Evolutionary conservation across 1,140 invertebrate genomes (phyloP).

Genomic region (Drosophila persimilis): DNA sequence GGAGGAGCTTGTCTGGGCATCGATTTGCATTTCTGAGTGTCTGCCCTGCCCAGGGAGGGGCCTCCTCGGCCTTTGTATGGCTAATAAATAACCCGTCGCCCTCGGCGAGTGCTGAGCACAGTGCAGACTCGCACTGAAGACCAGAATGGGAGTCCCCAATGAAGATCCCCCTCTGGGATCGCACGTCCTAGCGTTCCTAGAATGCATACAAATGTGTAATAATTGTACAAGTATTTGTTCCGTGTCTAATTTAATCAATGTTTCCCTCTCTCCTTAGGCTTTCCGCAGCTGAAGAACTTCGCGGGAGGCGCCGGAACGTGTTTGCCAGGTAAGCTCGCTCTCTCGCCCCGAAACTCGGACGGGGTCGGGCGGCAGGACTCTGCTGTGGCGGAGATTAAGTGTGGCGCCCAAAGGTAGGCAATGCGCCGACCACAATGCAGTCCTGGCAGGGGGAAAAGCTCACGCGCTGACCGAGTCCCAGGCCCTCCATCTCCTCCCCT

Average conservation of each 20-base stretch:
- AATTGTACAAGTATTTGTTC: not conserved
- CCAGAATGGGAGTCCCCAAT: not conserved
- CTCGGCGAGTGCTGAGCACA: not conserved
- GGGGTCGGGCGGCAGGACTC: not conserved
- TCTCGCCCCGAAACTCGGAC: not conserved
- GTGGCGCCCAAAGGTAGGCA: conserved; percentile 67
- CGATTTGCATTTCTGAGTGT: conserved; percentile 61
- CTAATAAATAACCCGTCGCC: conserved; percentile 47
- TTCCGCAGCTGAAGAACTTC: conserved; percentile 85
- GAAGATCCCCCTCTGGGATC: too few relatives aligned
- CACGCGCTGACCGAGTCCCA: not conserved
- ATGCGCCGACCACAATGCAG: conserved; percentile 14
- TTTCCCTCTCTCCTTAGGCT: conserved; percentile 80
- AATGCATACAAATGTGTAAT: too few relatives aligned
- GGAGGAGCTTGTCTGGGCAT: conserved; percentile 21
- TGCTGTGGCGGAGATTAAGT: conserved; percentile 5
- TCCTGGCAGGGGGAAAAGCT: conserved; percentile 17
- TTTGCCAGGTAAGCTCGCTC: conserved; percentile 83
- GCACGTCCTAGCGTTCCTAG: too few relatives aligned
- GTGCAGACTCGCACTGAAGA: not conserved
- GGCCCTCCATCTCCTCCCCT: conserved; percentile 6
- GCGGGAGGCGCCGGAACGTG: conserved; percentile 83
- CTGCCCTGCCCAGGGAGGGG: too few relatives aligned
- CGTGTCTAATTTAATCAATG: too few relatives aligned
- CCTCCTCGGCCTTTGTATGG: conserved; percentile 11